A percentile compares a stretch with the other conserved stretches of the same genome.
phyloP scores from a whole-genome alignment of 1,140 invertebrate species.

The Lepidostoma basale region DNA sequence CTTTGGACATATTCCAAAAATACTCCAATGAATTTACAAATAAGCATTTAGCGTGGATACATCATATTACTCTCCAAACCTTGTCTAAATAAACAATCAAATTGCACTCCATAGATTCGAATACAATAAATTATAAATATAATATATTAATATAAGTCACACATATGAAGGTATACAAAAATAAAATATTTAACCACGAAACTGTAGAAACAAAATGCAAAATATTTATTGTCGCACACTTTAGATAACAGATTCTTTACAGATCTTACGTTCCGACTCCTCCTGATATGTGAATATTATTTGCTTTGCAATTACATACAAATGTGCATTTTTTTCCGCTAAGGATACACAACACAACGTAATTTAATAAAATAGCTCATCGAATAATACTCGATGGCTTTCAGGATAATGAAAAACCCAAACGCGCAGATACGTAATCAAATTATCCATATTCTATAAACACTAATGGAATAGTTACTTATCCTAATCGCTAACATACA shows the following conservation, averaged over 20 bases:
- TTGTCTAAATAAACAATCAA: too few relatives aligned
- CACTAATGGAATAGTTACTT: not conserved
- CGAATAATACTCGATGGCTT: too few relatives aligned
- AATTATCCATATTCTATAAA: too few relatives aligned
- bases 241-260: not conserved
- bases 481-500: not conserved
- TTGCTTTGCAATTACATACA: conserved; percentile 15
- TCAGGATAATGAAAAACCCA: too few relatives aligned
- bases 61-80: too few relatives aligned
- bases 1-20: conserved; percentile 15
- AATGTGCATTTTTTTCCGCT: not conserved
- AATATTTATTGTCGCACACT: conserved; percentile 17
- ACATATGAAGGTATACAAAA: too few relatives aligned
- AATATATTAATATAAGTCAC: too few relatives aligned
- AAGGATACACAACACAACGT: not conserved
- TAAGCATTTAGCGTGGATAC: not conserved
- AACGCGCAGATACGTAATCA: too few relatives aligned
- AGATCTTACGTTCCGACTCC: not conserved
- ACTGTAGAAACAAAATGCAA: not conserved
- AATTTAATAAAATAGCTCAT: too few relatives aligned
- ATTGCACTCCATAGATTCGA: too few relatives aligned
- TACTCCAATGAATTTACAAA: not conserved
- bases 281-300: conserved; percentile 17
- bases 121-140: too few relatives aligned
- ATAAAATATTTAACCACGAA: not conserved